These are phyloP conservation scores for Labia minor DNA, from an alignment of 2,888 invertebrate genomes.

Conservation along the genomic window DNA sequence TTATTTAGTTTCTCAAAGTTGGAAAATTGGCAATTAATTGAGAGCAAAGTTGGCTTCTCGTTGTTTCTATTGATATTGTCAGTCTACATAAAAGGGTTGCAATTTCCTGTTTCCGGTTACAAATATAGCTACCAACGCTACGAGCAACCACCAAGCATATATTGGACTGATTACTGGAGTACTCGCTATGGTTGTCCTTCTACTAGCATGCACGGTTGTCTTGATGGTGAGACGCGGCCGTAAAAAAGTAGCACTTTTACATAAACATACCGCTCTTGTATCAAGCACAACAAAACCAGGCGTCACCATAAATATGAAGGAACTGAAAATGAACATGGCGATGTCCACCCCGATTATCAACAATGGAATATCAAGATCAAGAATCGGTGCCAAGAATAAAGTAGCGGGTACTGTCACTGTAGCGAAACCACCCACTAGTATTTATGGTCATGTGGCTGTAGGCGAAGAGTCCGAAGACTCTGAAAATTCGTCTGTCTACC, in stretches of 20 bases:
- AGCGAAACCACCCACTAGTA: constrained; percentile 31
- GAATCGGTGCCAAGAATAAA: constrained; percentile 30
- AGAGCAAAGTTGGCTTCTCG: neutral
- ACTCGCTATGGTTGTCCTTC: constrained; percentile 52
- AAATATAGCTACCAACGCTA: constrained; percentile 44
- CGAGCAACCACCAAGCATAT: constrained; percentile 46
- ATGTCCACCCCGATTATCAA: constrained; percentile 45
- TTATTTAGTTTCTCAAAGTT: neutral
- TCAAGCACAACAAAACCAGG: constrained; percentile 46
- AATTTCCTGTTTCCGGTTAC: constrained; percentile 1
- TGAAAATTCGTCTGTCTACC: constrained; percentile 46
- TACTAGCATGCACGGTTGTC: constrained; percentile 52
- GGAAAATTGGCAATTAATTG: constrained; percentile 7
- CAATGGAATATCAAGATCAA: constrained; percentile 40
- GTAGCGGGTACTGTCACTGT: constrained; percentile 26
- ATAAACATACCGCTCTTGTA: constrained; percentile 49
- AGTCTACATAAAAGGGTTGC: neutral
- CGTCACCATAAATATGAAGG: constrained; percentile 48
- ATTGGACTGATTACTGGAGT: constrained; percentile 57
- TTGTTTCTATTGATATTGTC: neutral
- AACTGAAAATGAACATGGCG: constrained; percentile 41
- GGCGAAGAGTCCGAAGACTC: constrained; percentile 43
- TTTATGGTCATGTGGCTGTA: constrained; percentile 40
- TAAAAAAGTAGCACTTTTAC: constrained; percentile 50
- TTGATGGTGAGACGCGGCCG: constrained; percentile 55